These are phyloP conservation scores for Mythimna pallens DNA, from an alignment of 2,888 invertebrate genomes.

Conservation along the genomic window DNA sequence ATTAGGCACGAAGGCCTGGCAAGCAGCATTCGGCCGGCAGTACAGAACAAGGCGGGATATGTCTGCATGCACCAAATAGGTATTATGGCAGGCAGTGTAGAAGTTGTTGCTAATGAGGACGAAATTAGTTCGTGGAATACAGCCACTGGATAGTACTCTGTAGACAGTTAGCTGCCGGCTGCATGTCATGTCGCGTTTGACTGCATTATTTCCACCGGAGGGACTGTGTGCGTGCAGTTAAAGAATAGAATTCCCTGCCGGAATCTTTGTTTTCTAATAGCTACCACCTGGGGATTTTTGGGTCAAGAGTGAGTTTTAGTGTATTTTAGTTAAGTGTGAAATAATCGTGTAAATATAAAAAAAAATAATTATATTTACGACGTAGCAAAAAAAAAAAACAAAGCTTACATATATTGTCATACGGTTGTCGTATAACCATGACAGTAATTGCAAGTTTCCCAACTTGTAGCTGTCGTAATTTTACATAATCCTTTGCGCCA, in stretches of 20 bases:
- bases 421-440: constrained; percentile 9
- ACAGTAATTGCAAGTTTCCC: constrained; percentile 34
- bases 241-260: too few species aligned
- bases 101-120: background rate
- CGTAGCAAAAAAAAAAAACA: background rate
- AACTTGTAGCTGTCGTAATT: constrained; percentile 30
- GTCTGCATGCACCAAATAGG: background rate
- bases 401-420: constrained; percentile 28
- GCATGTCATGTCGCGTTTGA: background rate
- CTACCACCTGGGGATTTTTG: too few species aligned
- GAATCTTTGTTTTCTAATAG: too few species aligned
- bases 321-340: too few species aligned
- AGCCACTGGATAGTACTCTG: background rate
- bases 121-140: constrained; percentile 2
- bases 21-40: background rate
- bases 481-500: constrained; percentile 24
- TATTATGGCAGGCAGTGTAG: background rate
- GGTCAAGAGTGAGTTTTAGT: too few species aligned
- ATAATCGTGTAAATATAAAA: too few species aligned
- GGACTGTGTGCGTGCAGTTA: too few species aligned
- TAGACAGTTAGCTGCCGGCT: background rate
- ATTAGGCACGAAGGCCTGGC: too few species aligned
- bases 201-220: background rate
- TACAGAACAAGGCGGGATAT: background rate
- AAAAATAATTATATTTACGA: too few species aligned